Percentiles rank a stretch among this genome's conserved stretches.
phyloP scores from a whole-genome alignment of 2,797 vertebrate genomes.

The Rhinella marina region DNA sequence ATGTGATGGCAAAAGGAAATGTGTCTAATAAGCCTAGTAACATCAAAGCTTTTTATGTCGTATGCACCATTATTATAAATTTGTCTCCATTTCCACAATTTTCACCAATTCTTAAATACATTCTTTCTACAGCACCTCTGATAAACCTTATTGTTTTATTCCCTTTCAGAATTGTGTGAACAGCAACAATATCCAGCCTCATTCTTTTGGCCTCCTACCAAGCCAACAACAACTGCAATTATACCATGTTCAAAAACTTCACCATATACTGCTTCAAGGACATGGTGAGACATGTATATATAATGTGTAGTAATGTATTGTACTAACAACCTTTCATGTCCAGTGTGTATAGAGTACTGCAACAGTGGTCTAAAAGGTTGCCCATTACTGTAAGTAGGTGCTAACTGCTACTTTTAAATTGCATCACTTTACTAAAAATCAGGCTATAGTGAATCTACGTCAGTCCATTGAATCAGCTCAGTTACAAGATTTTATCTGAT shows the following conservation, averaged over 20 bases:
- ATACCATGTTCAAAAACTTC: slow-evolving; percentile 82
- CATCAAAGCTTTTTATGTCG: no score
- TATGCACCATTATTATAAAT: not conserved
- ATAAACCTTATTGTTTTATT: not conserved
- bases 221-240: slow-evolving; percentile 73
- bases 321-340: not conserved
- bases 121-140: not conserved
- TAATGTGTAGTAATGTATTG: not conserved
- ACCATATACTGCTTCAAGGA: slow-evolving; percentile 80
- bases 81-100: not conserved
- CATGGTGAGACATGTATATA: slow-evolving; percentile 78
- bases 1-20: no score
- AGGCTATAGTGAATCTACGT: no score
- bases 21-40: no score
- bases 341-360: not conserved
- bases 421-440: no score
- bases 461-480: not conserved
- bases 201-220: slow-evolving; percentile 82
- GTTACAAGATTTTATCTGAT: no score
- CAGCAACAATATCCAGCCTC: slow-evolving; percentile 73
- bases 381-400: no score
- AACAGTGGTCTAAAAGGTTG: not conserved
- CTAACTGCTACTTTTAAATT: no score
- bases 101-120: not conserved
- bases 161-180: slow-evolving; percentile 80